Evolutionary conservation across 2,888 invertebrate species (phyloP), one percentile per base, ranked within the genome.

Genomic region (Cremastinae sp.): DNA sequence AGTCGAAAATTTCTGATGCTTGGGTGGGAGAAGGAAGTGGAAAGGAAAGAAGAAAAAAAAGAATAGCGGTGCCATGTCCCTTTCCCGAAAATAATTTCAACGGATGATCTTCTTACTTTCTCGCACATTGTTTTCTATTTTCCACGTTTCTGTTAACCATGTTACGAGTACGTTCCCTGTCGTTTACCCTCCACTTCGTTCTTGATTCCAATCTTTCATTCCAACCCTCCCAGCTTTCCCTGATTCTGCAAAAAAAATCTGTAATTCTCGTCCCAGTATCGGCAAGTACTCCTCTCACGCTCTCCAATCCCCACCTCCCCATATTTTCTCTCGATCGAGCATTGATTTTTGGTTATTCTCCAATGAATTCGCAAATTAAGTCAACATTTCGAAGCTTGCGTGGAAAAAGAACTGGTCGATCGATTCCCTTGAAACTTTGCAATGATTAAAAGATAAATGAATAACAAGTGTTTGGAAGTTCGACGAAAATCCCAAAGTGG

Each of bases 31-130:
- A 28, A 28, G 28, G 28, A 28, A 28, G 2, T 28, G 28, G 5
- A 28, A 28, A 28, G 2, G 5, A 28, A 28, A 2, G 5, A 28
- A 28, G 5, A 28, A 28, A 2, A 28, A 28, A 28, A 28, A 5
- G 28, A 28, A 28, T 28, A 28, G 5, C 28, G 5, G 28, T 28
- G 28, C 28, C 74, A 56, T 74, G 69, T 78, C 49, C 58, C 68
- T 73, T 28, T 74, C 68, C 47, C 62, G 51, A 34, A 51, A 71
- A 71, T 10, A n/a, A n/a, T 28, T 28, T 75, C 74, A 68, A 73
- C 74, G 66, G 71, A 70, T 74, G 71, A 75, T 43, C 64, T 59
- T 74, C 41, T 74, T 53, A 43, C 69, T 59, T 41, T 61, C 78
- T 58, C 64, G 64, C 54, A 79, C 62, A 66, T 47, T 72, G 51